Evolutionary conservation across 2,113 vertebrate species (phyloP).

Genomic region (Thamnaconus septentrionalis): DNA sequence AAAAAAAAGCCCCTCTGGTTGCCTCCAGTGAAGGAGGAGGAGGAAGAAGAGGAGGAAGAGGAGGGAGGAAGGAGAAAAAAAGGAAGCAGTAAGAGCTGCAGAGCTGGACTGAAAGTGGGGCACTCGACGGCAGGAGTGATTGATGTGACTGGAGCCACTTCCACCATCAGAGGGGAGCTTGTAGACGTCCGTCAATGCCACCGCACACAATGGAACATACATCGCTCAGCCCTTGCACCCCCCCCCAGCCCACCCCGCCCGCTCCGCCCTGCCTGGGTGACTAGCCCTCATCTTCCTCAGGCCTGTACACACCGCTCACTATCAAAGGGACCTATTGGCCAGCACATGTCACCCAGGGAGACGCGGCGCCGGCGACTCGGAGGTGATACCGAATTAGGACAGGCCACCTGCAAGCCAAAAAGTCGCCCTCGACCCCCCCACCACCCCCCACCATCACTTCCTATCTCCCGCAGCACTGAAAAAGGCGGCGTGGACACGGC

Average conservation of each 20-base stretch:
- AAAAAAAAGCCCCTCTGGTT: slow-evolving; percentile 19
- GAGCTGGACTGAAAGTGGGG: slow-evolving; percentile 65
- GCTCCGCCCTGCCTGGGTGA: slow-evolving; percentile 49
- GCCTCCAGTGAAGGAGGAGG: slow-evolving; percentile 14
- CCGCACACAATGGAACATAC: slow-evolving; percentile 69
- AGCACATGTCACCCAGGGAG: slow-evolving; percentile 57
- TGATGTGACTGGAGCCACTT: slow-evolving; percentile 73
- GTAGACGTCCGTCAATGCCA: slow-evolving; percentile 76
- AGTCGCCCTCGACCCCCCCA: slow-evolving; percentile 17
- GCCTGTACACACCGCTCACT: slow-evolving; percentile 65
- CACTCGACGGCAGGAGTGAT: slow-evolving; percentile 65
- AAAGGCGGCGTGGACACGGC: slow-evolving; percentile 27
- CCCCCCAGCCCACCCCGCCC: slow-evolving; percentile 36
- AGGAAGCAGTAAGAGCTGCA: slow-evolving; percentile 38
- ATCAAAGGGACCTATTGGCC: slow-evolving; percentile 68
- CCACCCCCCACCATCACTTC: slow-evolving; percentile 52
- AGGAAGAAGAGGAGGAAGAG: no score
- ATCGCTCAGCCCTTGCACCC: slow-evolving; percentile 51
- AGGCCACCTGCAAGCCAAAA: slow-evolving; percentile 63
- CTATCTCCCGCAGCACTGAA: slow-evolving; percentile 51
- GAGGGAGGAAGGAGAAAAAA: slow-evolving; percentile 6
- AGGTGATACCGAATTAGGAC: slow-evolving; percentile 68
- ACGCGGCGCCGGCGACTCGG: slow-evolving; percentile 39
- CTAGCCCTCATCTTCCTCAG: slow-evolving; percentile 52
- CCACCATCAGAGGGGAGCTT: slow-evolving; percentile 75